These are phyloP conservation scores for Acrobasis consociella DNA, from an alignment of 2,888 invertebrate genomes.

Conservation along the genomic window DNA sequence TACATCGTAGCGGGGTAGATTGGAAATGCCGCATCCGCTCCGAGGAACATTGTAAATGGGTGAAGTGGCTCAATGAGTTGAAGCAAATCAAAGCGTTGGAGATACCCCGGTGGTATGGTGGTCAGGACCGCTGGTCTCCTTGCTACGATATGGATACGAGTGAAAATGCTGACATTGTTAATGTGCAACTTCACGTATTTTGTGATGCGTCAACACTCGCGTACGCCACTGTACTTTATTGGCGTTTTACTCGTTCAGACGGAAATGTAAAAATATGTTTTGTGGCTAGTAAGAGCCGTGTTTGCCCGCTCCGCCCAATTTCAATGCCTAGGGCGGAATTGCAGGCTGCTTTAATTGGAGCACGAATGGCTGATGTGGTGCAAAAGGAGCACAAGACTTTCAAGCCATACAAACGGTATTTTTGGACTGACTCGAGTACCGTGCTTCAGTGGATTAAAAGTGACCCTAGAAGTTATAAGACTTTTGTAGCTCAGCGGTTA, in stretches of 20 bases:
- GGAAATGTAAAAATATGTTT: constrained; percentile 11
- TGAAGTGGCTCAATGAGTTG: constrained; percentile 19
- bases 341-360: constrained; percentile 27
- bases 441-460: constrained; percentile 1
- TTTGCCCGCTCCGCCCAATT: constrained; percentile 2
- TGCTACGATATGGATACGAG: not conserved
- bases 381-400: constrained; percentile 18
- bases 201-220: constrained; percentile 28
- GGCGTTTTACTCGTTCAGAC: constrained; percentile 24
- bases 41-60: constrained; percentile 14
- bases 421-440: constrained; percentile 26
- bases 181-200: constrained; percentile 31
- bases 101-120: constrained; percentile 2
- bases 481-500: not conserved
- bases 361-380: constrained; percentile 23
- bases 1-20: constrained; percentile 30
- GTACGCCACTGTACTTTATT: constrained; percentile 29
- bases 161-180: not conserved
- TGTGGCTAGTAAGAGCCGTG: constrained; percentile 10
- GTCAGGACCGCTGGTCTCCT: constrained; percentile 14
- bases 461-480: constrained; percentile 2
- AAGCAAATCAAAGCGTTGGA: constrained; percentile 5
- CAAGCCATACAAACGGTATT: not conserved
- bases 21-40: constrained; percentile 31
- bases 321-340: constrained; percentile 22